phyloP scores from a whole-genome alignment of 2,113 vertebrate species.

The Polyodon spathula region DNA sequence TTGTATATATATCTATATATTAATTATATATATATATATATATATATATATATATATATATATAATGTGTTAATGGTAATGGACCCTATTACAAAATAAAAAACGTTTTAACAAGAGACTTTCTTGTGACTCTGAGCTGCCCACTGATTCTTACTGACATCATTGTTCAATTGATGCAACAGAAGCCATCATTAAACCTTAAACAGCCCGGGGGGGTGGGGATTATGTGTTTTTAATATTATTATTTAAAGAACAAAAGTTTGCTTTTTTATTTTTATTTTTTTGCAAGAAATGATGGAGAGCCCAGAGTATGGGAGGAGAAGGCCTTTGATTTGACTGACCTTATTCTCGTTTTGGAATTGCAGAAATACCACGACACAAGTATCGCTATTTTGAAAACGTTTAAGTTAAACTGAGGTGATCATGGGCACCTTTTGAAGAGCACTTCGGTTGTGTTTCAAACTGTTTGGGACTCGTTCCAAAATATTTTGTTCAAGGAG shows the following conservation, averaged over 20 bases:
- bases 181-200: constrained; percentile 30
- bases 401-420: constrained; percentile 22
- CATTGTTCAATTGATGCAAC: constrained; percentile 22
- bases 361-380: too few relatives aligned
- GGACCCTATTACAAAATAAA: constrained; percentile 58
- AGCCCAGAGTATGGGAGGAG: constrained; percentile 6
- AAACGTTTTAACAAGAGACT: constrained; percentile 43
- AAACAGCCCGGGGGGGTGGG: too few relatives aligned
- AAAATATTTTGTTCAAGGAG: too few relatives aligned
- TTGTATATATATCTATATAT: too few relatives aligned
- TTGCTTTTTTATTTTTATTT: constrained; percentile 15
- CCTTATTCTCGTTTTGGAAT: constrained; percentile 18
- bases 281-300: constrained; percentile 4
- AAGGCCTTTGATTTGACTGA: constrained; percentile 4
- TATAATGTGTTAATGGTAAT: constrained; percentile 30
- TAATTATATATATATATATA: too few relatives aligned
- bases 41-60: too few relatives aligned
- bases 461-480: too few relatives aligned
- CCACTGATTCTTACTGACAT: constrained; percentile 29
- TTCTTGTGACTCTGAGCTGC: constrained; percentile 26
- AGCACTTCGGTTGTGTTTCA: constrained; percentile 53
- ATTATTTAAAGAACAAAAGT: constrained; percentile 22
- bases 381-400: constrained; percentile 18
- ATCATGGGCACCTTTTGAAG: constrained; percentile 38
- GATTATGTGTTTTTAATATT: too few relatives aligned